Evolutionary conservation across 2,113 vertebrate species (phyloP), one percentile per base, ranked within the genome.

Genomic region (Pedetes capensis): DNA sequence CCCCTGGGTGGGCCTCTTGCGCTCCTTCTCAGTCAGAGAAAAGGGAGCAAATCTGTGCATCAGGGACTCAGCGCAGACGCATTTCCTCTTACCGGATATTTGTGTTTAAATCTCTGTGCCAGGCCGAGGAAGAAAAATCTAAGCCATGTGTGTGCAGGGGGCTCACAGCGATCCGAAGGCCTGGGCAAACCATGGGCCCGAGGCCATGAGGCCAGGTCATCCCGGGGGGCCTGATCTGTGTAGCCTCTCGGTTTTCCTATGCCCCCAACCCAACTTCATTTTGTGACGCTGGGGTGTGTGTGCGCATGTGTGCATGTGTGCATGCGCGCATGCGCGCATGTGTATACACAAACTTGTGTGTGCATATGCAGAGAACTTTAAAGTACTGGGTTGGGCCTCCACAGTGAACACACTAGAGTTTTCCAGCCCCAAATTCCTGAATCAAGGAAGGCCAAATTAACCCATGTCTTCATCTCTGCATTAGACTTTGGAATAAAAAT

Each of bases 11-110:
- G 87, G 47, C 74, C 44, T 55, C 27, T 55, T 72, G 32, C 10
- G 3, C 10, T 8, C 42, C 64, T 55, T 32, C 57, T 51, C 20
- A 90, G 49, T 39, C 57, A 64, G 69, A 88, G 83, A 55, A 51
- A 80, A 84, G 44, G 79, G 81, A 75, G 72, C 2, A 3, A 76
- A 74, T 44, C 61, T 55, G 39, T 2, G 49, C 76, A 44, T 37
- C 0, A 0, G 76, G 44, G 71, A 83, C 64, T 51, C 25, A 22
- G 76, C 51, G 47, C 72, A 39, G 2, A 80, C 92, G 86, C 87
- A 71, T 79, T 89, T 93, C 92, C 94, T 89, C 85, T 87, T 34
- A 23, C 66, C 92, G 92, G 96, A 76, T 90, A 83, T 93, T 93
- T 80, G 92, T 95, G 84, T 96, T 93, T 87, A 74, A 69, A 12